Base-by-base conservation (phyloP, 2,888 invertebrate genomes). In the Chalcosyrphus nemorum region DNA sequence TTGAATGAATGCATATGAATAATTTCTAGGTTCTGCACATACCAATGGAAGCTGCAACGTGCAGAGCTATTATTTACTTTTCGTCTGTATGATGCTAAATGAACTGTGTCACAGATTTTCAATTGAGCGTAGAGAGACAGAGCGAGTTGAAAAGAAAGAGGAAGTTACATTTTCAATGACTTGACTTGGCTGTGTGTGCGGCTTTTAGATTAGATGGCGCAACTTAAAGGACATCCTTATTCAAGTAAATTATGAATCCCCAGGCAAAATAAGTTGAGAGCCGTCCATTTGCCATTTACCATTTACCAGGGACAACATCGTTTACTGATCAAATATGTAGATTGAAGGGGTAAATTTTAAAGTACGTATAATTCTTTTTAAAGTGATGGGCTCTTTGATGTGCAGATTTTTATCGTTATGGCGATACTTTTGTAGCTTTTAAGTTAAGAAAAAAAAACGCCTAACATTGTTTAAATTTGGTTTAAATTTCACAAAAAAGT, bases 291-390 rank as follows among this genome's bases (percentile, higher is more conserved):
- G 59, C 56, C 81, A 81, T 81, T 81, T 43, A 65, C 56, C 81
- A 81, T 81, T 81, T 43, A 65, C 56, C 81, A 81, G 57, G 50
- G 71, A 76, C 72, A 82, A 77, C 72, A 77, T 82, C 45, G 66
- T 82, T 82, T 77, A 41, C 82, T 82, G 82, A 82, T 82, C 82
- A 82, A 82, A 82, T 82, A 82, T 82, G 82, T 68, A 82, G 78
- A 82, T 82, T 82, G 65, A 47, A 72, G 70, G 75, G 66, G 78
- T 78, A 72, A 72, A 82, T 82, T 82, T 72, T 71, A 76, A 76
- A 81, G 81, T 59, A n/a, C n/a, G n/a, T n/a, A n/a, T n/a, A 71
- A 81, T 76, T 45, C 71, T 45, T 43, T 65, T 78, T 50, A 66
- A 50, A 41, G 35, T 24, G 56, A 61, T 38, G 13, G 15, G 15